Evolutionary conservation across 2,113 vertebrate genomes (phyloP).

Genomic region (Asarcornis scutulata): DNA sequence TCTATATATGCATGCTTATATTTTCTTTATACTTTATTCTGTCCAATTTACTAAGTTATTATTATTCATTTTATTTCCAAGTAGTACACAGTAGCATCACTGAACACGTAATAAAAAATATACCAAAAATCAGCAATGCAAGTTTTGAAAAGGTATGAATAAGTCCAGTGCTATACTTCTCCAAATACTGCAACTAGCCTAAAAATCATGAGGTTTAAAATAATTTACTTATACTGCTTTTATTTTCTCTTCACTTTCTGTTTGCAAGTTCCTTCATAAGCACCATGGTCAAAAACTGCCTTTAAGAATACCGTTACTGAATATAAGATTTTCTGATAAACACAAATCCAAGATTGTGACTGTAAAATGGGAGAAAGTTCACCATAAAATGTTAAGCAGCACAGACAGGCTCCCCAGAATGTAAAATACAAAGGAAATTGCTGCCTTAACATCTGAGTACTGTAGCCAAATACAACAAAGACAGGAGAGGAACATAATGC

Average conservation of each 20-base stretch:
- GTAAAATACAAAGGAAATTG: not conserved
- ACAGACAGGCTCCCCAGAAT: not conserved
- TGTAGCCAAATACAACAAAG: not conserved
- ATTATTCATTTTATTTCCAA: not conserved
- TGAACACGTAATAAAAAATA: not conserved
- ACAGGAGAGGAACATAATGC: not conserved
- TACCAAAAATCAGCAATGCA: not conserved
- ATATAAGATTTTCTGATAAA: not conserved
- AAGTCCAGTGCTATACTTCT: not conserved
- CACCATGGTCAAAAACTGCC: not conserved
- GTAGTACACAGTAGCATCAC: not conserved
- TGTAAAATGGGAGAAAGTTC: not conserved
- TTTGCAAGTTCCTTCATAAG: not conserved
- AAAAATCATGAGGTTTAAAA: not conserved
- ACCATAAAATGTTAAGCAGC: not conserved
- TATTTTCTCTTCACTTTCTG: not conserved
- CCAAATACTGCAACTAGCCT: not conserved
- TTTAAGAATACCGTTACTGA: not conserved
- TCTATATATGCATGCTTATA: not conserved
- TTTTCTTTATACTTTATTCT: not conserved
- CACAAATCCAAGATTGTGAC: not conserved
- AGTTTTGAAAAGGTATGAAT: not conserved
- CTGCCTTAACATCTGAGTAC: not conserved
- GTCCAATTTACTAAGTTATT: not conserved
- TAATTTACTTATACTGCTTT: not conserved